Evolutionary conservation across 2,797 vertebrate genomes (phyloP), one percentile per base, ranked within the genome.

Genomic region (Falco biarmicus): DNA sequence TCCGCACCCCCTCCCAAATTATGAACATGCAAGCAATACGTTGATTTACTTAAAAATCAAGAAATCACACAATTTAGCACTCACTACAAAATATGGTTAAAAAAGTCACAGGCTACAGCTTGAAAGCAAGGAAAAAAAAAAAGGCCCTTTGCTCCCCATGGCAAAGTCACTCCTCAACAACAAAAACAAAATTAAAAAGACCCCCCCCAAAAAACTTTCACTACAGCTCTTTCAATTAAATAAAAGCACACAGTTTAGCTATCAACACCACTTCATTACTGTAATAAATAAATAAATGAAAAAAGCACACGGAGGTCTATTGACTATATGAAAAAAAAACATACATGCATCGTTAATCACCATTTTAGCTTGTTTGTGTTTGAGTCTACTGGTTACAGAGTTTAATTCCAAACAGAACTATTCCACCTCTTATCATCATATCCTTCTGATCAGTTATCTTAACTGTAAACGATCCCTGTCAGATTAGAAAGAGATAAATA

Each of bases 291-390:
- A 96, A 90, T 71, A 71, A 91, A 83, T 18, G 87, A 64, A 84
- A 96, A 96, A 95, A 98, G 98, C 99, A 99, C 99, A 99, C 99
- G 98, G 98, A 99, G 98, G 98, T 99, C 99, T 99, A 99, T 97
- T 98, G 98, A 98, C 99, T 99, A 99, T 98, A 98, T 97, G 98
- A 98, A 98, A 99, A 99, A 99, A 98, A 98, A 99, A 99, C 99
- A 98, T 99, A 99, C 99, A 99, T 99, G 99, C 99, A 99, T 99
- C 98, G 99, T 99, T 99, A 99, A 99, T 99, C 99, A 99, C 99
- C 99, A 99, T 99, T 99, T 98, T 98, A 99, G 99, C 99, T 99
- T 98, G 99, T 99, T 99, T 99, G 98, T 99, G 98, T 99, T 98
- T 99, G 99, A 99, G 98, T 99, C 98, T 99, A 99, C 99, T 98